Evolutionary conservation across 2,888 invertebrate species (phyloP).

Genomic region (Scrobipalpa costella): DNA sequence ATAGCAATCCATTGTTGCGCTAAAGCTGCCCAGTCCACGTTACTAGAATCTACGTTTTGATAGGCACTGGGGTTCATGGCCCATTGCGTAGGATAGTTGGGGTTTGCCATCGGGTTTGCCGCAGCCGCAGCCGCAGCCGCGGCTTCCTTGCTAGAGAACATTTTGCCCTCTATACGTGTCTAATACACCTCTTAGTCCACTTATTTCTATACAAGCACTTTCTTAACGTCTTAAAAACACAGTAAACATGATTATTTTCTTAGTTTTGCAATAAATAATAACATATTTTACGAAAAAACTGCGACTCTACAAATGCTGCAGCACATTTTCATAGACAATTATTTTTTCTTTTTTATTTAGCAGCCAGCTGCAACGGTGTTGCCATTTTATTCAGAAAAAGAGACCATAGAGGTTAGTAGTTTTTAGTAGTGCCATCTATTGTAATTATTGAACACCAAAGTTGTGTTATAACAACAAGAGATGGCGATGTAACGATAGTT

Average conservation of each 20-base stretch:
- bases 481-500: neutral
- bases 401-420: neutral
- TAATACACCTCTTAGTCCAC: constrained; percentile 29
- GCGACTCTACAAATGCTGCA: constrained; percentile 19
- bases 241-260: constrained; percentile 33
- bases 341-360: constrained; percentile 17
- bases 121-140: constrained; percentile 42
- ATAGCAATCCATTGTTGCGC: constrained; percentile 99
- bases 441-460: neutral
- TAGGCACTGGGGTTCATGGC: constrained; percentile 90
- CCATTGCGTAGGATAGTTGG: constrained; percentile 88
- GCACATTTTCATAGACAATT: constrained; percentile 32
- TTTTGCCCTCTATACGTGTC: constrained; percentile 44
- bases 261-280: constrained; percentile 23
- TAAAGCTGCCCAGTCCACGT: constrained; percentile 97
- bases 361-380: constrained; percentile 6
- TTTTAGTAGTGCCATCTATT: neutral
- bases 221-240: constrained; percentile 29
- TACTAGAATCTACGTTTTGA: constrained; percentile 90
- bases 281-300: constrained; percentile 12
- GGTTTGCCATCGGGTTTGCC: constrained; percentile 62
- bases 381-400: constrained; percentile 11
- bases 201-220: constrained; percentile 28
- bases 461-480: neutral
- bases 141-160: constrained; percentile 83